Percentiles rank a stretch among this genome's conserved stretches.
These are phyloP conservation scores for Pavo muticus DNA, from an alignment of 2,113 vertebrate species.

Conservation along the genomic window DNA sequence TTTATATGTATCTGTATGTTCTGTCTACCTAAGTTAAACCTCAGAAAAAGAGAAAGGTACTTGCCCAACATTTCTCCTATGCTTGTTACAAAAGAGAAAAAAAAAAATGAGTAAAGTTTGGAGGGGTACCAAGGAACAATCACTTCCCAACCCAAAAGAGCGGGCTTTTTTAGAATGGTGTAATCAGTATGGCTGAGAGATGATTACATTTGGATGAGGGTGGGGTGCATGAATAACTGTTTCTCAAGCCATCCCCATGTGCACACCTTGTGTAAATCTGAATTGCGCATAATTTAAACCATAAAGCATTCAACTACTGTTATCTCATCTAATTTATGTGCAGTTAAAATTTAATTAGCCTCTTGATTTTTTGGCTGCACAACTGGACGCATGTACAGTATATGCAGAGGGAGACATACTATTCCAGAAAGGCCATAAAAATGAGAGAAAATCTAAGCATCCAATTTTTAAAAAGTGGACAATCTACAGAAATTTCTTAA, in stretches of 20 bases:
- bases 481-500: slow-evolving; percentile 49
- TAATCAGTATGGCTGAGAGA: slow-evolving; percentile 37
- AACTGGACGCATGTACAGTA: neutral
- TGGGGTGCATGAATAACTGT: slow-evolving; percentile 52
- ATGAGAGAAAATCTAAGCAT: slow-evolving; percentile 58
- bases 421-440: slow-evolving; percentile 60
- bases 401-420: slow-evolving; percentile 54
- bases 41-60: neutral
- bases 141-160: slow-evolving; percentile 18
- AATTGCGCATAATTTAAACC: slow-evolving; percentile 58
- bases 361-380: slow-evolving; percentile 68
- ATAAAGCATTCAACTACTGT: slow-evolving; percentile 60
- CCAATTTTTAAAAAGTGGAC: slow-evolving; percentile 48
- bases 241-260: slow-evolving; percentile 56
- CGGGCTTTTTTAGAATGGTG: slow-evolving; percentile 42
- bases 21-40: neutral
- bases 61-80: neutral
- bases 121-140: slow-evolving; percentile 54
- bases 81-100: neutral
- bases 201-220: slow-evolving; percentile 54
- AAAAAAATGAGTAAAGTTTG: slow-evolving; percentile 14
- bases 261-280: slow-evolving; percentile 62
- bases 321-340: slow-evolving; percentile 71
- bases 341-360: slow-evolving; percentile 63
- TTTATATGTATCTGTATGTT: neutral